phyloP scores from a whole-genome alignment of 1,140 invertebrate species.

The Heliconius eleuchia region DNA sequence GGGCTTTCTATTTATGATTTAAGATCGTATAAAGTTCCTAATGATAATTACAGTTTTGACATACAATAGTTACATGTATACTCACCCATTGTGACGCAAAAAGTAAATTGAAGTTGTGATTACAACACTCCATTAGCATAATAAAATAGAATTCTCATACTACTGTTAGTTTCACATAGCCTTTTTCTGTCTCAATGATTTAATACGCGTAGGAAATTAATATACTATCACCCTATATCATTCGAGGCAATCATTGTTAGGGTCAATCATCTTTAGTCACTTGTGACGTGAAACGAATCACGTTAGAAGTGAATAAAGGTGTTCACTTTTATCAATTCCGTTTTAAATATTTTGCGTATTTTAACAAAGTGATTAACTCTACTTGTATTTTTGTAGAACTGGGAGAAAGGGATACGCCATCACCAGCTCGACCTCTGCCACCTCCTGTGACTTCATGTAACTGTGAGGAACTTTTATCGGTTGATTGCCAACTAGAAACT shows the following conservation, averaged over 20 bases:
- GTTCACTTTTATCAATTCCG: not conserved
- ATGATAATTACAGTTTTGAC: constrained; percentile 59
- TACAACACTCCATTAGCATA: constrained; percentile 56
- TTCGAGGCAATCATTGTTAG: not conserved
- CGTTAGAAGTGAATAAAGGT: too few relatives aligned
- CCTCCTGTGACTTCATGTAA: constrained; percentile 83
- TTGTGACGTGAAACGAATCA: too few relatives aligned
- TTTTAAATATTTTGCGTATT: not conserved
- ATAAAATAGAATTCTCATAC: constrained; percentile 46
- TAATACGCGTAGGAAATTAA: constrained; percentile 48
- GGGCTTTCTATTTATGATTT: constrained; percentile 40
- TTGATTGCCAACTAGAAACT: constrained; percentile 95
- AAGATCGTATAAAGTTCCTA: constrained; percentile 42
- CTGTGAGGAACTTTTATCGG: constrained; percentile 91
- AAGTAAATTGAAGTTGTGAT: constrained; percentile 71
- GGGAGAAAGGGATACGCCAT: constrained; percentile 77
- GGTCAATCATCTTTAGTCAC: not conserved
- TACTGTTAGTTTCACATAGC: constrained; percentile 35
- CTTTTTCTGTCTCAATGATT: constrained; percentile 42
- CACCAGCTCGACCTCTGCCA: constrained; percentile 67
- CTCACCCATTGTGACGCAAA: constrained; percentile 58
- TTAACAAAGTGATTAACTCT: not conserved
- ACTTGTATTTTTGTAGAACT: constrained; percentile 54
- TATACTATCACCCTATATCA: constrained; percentile 31
- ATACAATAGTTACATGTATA: constrained; percentile 51